Base-by-base conservation (phyloP, 2,797 vertebrate species). In the Tenualosa ilisha region DNA sequence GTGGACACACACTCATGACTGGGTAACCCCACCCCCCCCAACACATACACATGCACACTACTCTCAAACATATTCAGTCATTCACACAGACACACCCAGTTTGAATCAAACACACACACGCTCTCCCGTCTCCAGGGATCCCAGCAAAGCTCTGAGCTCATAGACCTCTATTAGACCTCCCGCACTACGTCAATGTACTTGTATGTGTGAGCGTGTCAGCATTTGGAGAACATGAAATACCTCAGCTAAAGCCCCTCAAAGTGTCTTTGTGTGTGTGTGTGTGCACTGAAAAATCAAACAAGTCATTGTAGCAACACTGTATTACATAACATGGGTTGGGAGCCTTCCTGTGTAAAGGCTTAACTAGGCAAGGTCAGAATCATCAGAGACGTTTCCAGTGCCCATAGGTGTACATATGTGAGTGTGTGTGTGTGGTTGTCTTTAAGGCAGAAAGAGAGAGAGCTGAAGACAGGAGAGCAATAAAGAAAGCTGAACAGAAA, bases 241-340 rank as follows among this genome's bases (percentile, higher is more conserved):
- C 61, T n/a, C n/a, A 26, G 61, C 24, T 26, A 11, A 65, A 11
- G 26, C 11, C 63, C 63, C 63, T 26, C 24, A 31, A 63, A 63
- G 82, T 40, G 46, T 84, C 84, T 61, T n/a, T 54, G 50, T 31
- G 46, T 13, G 68, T 72, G 65, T 37, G 63, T 68, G 65, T 68
- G 26, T 37, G 31, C 46, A 49, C 46, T 68, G 63, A 56, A 56
- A 56, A 3, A 20, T 56, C 17, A 56, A 56, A 56, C 53, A 56
- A 59, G 59, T 24, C 59, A 63, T n/a, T 24, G 22, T 24, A 63
- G 59, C 59, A 63, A 24, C 59, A 63, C 22, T 24, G 59, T 63
- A 63, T 63, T 24, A 24, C 59, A n/a, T 63, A n/a, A 63, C n/a
- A 24, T 63, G 59, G 59, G n/a, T 63, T 63, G 59, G 59, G n/a